These are phyloP conservation scores for Rotaria sp. DNA, from an alignment of 2,888 invertebrate species.

Conservation along the genomic window DNA sequence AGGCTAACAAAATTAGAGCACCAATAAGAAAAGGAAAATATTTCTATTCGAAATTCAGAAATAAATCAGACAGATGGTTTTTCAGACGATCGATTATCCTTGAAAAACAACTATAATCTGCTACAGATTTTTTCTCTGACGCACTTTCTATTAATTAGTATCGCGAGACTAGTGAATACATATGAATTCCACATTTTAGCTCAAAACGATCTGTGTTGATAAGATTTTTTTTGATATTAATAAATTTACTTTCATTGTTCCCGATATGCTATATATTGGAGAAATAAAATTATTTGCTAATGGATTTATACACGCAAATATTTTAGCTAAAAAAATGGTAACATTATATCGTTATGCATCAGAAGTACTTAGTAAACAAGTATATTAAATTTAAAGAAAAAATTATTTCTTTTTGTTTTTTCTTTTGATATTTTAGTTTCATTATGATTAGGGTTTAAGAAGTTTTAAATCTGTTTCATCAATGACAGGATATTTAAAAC, in stretches of 20 bases:
- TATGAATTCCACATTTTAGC: too few species aligned
- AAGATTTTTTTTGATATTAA: not conserved
- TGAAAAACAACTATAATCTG: too few species aligned
- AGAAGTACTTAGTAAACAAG: conserved; percentile 66
- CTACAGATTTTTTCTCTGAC: too few species aligned
- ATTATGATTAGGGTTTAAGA: conserved; percentile 92
- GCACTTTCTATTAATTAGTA: too few species aligned
- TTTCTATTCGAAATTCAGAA: too few species aligned
- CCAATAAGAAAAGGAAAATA: too few species aligned
- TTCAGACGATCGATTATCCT: too few species aligned
- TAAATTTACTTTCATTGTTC: conserved; percentile 33
- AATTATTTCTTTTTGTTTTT: not conserved
- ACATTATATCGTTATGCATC: conserved; percentile 81
- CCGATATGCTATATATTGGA: conserved; percentile 87
- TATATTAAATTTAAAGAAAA: not conserved
- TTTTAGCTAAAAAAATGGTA: conserved; percentile 92
- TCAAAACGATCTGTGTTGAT: too few species aligned
- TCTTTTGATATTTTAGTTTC: conserved; percentile 70
- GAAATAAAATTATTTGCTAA: conserved; percentile 99
- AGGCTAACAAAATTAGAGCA: too few species aligned
- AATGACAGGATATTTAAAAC: conserved; percentile 95
- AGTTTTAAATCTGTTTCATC: conserved; percentile 93
- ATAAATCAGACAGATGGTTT: too few species aligned
- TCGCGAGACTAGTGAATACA: too few species aligned
- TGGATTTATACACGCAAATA: conserved; percentile 94